Evolutionary conservation across 1,140 invertebrate genomes (phyloP), one percentile per base, ranked within the genome.

Genomic region (Orius laevigatus): DNA sequence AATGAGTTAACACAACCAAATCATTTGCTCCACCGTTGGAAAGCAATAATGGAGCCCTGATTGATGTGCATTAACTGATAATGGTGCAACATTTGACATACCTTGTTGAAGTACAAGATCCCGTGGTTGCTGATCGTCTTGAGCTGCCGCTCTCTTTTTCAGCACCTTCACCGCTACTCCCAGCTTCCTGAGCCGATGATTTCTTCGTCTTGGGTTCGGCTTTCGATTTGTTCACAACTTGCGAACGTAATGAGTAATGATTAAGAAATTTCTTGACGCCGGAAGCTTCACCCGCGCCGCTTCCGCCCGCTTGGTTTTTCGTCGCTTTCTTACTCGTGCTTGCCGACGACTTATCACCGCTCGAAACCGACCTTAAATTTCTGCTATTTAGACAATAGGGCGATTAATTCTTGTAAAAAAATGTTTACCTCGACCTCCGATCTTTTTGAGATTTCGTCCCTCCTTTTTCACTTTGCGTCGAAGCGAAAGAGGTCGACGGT

Each of bases 101-200:
- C 74, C 73, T 74, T 56, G 74, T 79, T 56, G 78, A 81, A 54
- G 81, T 78, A 68, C 79, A 81, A 59, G 79, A 81, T 68, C 78
- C 76, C 72, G 79, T 77, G 66, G 75, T 79, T 64, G 67, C 63
- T 56, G 61, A 61, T 46, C 64, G 62, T 53, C 39, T 62, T 60
- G 60, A 65, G 54, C 64, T 60, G 45, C 62, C 59, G 50, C 64
- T 56, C 52, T 63, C 49, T 16, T 45, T 50, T n/a, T 51, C 50
- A 12, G 34, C 36, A 33, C 50, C 44, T 33, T 48, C 46, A n/a
- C 46, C 19, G 38, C 50, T 48, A 35, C 46, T 52, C n/a, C 45
- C 44, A 16, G 20, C 20, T 16, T 19, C 25, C 14, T 16, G 12
- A 32, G 20, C 11, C 5, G 1, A 25, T 16, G 16, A 12, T 12